These are phyloP conservation scores for Drosophila picticornis DNA, from an alignment of 2,888 invertebrate genomes.

Conservation along the genomic window DNA sequence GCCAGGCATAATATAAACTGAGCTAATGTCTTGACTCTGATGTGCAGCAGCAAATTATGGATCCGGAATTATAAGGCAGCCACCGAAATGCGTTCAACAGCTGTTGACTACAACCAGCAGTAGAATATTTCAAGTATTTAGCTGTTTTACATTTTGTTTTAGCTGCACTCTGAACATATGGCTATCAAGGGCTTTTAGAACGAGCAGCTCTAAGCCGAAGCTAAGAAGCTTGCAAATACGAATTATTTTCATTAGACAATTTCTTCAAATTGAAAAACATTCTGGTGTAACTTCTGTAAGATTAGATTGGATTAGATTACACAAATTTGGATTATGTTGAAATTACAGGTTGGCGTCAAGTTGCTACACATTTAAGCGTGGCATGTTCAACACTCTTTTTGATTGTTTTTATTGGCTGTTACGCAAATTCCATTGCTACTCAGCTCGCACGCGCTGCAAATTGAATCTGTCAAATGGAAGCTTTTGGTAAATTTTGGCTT, in stretches of 20 bases:
- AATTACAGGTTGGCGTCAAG: constrained; percentile 16
- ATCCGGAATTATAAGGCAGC: background rate
- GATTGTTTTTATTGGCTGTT: constrained; percentile 37
- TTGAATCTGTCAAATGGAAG: constrained; percentile 68
- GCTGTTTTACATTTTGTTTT: background rate
- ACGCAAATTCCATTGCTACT: constrained; percentile 16
- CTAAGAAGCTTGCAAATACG: background rate
- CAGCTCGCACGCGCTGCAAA: constrained; percentile 42
- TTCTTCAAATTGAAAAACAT: background rate
- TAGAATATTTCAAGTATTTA: background rate
- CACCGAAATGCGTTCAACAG: constrained; percentile 19
- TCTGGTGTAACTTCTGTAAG: background rate
- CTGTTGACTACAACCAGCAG: constrained; percentile 11
- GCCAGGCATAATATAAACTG: constrained; percentile 37
- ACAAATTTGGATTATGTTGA: background rate
- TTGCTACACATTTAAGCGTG: background rate
- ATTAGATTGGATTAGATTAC: background rate
- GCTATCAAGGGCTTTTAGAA: background rate
- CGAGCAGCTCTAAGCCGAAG: background rate
- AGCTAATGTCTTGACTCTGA: constrained; percentile 42
- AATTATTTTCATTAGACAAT: background rate
- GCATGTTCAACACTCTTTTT: constrained; percentile 10
- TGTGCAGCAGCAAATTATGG: constrained; percentile 38
- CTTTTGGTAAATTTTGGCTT: constrained; percentile 47
- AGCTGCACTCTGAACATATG: background rate